Evolutionary conservation across 2,888 invertebrate species (phyloP).

Genomic region (Ferrisia virgata): DNA sequence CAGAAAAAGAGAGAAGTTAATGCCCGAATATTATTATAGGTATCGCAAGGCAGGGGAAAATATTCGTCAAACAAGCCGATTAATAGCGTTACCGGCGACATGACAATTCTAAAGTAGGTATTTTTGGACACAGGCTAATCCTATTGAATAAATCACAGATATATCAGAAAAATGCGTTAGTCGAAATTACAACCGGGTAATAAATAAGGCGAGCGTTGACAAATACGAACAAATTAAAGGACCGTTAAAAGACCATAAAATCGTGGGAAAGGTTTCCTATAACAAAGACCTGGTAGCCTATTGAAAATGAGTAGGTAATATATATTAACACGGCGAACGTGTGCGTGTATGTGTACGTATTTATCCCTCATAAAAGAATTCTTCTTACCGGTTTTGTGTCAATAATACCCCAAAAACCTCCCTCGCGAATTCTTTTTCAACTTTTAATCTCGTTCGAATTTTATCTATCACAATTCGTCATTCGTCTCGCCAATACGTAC

Average conservation of each 20-base stretch:
- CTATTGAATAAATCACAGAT: slow-evolving; percentile 27
- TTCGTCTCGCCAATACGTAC: too few relatives aligned
- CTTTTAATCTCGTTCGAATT: neutral
- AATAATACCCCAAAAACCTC: neutral
- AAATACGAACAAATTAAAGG: slow-evolving; percentile 30
- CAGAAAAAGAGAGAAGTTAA: neutral
- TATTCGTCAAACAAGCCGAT: slow-evolving; percentile 16
- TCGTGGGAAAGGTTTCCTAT: slow-evolving; percentile 24
- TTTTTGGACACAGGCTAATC: slow-evolving; percentile 18
- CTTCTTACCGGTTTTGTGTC: neutral
- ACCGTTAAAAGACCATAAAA: slow-evolving; percentile 30
- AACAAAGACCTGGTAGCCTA: slow-evolving; percentile 25
- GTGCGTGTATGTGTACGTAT: neutral
- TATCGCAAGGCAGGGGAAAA: neutral
- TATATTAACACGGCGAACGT: neutral
- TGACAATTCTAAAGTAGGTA: slow-evolving; percentile 1
- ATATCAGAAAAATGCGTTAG: slow-evolving; percentile 30
- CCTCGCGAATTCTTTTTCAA: neutral
- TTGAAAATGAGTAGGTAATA: neutral
- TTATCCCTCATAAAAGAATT: neutral
- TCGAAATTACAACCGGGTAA: slow-evolving; percentile 15
- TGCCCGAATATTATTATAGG: neutral
- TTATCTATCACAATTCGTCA: neutral
- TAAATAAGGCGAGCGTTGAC: slow-evolving; percentile 30
- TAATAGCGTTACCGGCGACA: slow-evolving; percentile 20